These are phyloP conservation scores for Burhinus oedicnemus DNA, from an alignment of 2,113 vertebrate genomes.

Conservation along the genomic window DNA sequence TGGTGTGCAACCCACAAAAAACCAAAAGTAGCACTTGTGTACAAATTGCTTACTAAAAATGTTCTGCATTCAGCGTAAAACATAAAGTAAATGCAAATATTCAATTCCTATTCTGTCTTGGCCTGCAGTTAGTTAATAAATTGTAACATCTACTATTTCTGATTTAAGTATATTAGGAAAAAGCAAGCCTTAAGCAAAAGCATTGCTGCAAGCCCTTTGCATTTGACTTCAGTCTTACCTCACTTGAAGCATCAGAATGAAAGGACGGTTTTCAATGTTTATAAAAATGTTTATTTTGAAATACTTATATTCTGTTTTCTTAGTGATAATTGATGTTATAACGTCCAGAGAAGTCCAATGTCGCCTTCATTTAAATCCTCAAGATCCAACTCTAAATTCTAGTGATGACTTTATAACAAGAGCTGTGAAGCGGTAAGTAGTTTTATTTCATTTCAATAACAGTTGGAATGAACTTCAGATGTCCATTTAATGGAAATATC, in stretches of 20 bases:
- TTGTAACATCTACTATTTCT: neutral
- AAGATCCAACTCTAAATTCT: constrained; percentile 8
- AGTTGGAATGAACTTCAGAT: neutral
- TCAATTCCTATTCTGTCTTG: neutral
- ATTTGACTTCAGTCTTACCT: neutral
- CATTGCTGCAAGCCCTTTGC: neutral
- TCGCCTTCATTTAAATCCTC: constrained; percentile 67
- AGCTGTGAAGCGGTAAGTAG: constrained; percentile 73
- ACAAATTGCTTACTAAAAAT: neutral
- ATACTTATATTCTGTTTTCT: neutral
- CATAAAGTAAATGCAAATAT: neutral
- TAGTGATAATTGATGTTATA: constrained; percentile 79
- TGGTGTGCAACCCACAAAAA: neutral
- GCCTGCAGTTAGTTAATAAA: neutral
- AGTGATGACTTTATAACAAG: constrained; percentile 73
- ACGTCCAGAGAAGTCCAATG: constrained; percentile 75
- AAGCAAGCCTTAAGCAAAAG: neutral
- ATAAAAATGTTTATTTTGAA: neutral
- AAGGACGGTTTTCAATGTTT: neutral
- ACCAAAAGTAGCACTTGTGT: neutral
- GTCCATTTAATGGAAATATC: neutral
- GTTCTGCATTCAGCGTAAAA: neutral
- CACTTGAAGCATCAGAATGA: neutral
- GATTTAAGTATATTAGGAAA: neutral
- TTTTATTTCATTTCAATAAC: neutral